Evolutionary conservation across 2,797 vertebrate genomes (phyloP).

Genomic region (Amblyraja radiata): DNA sequence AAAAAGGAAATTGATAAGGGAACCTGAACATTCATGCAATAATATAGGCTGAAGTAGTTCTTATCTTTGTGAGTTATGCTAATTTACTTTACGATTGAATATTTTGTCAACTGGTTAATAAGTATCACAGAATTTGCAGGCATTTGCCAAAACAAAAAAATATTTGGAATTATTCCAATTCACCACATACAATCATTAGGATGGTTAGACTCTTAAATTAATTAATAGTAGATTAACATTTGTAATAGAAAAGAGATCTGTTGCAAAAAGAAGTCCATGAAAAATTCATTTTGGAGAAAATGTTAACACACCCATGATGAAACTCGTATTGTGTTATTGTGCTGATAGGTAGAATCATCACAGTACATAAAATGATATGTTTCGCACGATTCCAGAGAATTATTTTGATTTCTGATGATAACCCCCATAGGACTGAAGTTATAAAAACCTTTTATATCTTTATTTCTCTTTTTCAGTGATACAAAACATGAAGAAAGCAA

Average conservation of each 20-base stretch:
- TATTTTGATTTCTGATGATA: neutral
- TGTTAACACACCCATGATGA: too few relatives aligned
- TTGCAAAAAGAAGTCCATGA: neutral
- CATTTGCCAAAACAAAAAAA: neutral
- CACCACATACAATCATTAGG: neutral
- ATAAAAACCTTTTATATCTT: too few relatives aligned
- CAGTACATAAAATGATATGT: neutral
- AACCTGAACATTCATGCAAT: neutral
- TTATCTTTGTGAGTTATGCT: neutral
- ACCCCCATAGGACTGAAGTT: neutral
- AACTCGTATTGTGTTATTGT: too few relatives aligned
- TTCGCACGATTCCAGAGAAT: neutral
- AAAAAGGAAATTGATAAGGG: neutral
- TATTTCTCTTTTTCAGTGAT: conserved; percentile 19
- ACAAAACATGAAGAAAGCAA: conserved; percentile 23
- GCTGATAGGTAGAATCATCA: neutral
- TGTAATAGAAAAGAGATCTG: neutral
- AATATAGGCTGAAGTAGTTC: neutral
- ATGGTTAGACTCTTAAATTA: neutral
- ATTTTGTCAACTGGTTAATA: neutral
- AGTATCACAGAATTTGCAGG: neutral
- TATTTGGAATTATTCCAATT: neutral
- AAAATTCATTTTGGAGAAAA: neutral
- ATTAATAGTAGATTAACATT: neutral
- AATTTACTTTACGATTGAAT: neutral